These are phyloP conservation scores for Galago senegalensis DNA, from an alignment of 2,797 vertebrate species.

Conservation along the genomic window DNA sequence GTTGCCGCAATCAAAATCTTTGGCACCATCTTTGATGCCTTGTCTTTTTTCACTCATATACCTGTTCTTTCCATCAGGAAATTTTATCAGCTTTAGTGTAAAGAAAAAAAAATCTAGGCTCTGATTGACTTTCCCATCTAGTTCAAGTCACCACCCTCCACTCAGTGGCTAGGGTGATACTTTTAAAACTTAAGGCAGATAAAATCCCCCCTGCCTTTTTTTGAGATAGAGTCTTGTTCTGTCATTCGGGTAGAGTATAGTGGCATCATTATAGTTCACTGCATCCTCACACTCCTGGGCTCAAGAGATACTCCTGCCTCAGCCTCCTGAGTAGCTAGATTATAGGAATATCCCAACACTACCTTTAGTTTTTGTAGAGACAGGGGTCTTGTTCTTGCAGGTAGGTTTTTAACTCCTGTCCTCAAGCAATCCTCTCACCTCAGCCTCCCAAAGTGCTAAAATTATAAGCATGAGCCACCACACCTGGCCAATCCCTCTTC, in stretches of 20 bases:
- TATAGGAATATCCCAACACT: neutral
- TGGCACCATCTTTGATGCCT: neutral
- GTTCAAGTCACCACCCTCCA: neutral
- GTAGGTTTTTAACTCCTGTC: neutral
- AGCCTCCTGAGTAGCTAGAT: neutral
- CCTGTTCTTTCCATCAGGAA: neutral
- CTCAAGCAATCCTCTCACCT: neutral
- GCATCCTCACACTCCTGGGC: neutral
- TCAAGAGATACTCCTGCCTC: neutral
- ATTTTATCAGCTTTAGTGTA: neutral
- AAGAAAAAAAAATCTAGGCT: neutral
- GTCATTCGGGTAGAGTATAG: neutral
- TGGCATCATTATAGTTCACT: neutral
- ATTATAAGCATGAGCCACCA: neutral
- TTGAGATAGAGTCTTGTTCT: neutral
- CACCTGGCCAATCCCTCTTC: neutral
- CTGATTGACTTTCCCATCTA: neutral
- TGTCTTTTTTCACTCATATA: neutral
- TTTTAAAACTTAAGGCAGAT: slow-evolving; percentile 36
- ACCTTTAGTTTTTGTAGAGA: neutral
- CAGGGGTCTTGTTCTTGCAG: neutral
- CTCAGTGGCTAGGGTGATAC: neutral
- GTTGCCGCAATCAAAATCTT: neutral
- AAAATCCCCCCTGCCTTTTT: neutral
- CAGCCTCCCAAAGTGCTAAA: neutral